phyloP scores from a whole-genome alignment of 1,140 invertebrate species.

The Theocolax elegans region DNA sequence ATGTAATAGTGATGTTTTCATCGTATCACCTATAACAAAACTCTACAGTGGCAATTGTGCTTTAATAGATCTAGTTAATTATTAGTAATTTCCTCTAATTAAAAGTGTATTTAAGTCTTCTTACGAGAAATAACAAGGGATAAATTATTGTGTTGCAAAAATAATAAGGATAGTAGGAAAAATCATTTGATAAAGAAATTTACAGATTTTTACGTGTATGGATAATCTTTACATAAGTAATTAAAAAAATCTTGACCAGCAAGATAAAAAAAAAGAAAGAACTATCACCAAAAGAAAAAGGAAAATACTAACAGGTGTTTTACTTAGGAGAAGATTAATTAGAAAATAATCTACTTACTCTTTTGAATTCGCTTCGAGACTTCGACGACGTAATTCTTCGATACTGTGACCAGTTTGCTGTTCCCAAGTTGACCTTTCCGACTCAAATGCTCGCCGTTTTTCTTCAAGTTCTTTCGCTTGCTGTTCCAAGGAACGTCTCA shows the following conservation, averaged over 20 bases:
- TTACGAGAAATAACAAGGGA: slow-evolving; percentile 12
- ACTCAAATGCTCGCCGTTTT: slow-evolving; percentile 84
- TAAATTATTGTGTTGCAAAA: slow-evolving; percentile 8
- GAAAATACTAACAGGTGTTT: slow-evolving; percentile 37
- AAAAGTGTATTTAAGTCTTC: slow-evolving; percentile 29
- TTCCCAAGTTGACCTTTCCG: slow-evolving; percentile 91
- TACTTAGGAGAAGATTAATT: slow-evolving; percentile 13
- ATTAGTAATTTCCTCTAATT: slow-evolving; percentile 51
- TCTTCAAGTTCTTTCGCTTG: slow-evolving; percentile 93
- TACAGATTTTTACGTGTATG: neutral
- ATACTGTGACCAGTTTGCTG: slow-evolving; percentile 87
- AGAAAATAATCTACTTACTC: slow-evolving; percentile 72
- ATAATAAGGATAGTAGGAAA: neutral
- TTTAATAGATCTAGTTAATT: slow-evolving; percentile 44
- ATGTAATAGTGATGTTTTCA: slow-evolving; percentile 12
- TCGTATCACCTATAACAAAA: slow-evolving; percentile 8
- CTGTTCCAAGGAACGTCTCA: slow-evolving; percentile 79
- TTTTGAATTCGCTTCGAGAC: slow-evolving; percentile 88
- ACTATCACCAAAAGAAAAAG: slow-evolving; percentile 32
- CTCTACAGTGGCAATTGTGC: slow-evolving; percentile 20
- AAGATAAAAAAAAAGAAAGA: slow-evolving; percentile 21
- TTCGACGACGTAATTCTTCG: slow-evolving; percentile 84
- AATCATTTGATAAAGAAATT: neutral
- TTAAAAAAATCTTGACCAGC: slow-evolving; percentile 14
- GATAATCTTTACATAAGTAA: slow-evolving; percentile 16